Evolutionary conservation across 2,797 vertebrate species (phyloP), one percentile per base, ranked within the genome.

Genomic region (Pteropus rufus): DNA sequence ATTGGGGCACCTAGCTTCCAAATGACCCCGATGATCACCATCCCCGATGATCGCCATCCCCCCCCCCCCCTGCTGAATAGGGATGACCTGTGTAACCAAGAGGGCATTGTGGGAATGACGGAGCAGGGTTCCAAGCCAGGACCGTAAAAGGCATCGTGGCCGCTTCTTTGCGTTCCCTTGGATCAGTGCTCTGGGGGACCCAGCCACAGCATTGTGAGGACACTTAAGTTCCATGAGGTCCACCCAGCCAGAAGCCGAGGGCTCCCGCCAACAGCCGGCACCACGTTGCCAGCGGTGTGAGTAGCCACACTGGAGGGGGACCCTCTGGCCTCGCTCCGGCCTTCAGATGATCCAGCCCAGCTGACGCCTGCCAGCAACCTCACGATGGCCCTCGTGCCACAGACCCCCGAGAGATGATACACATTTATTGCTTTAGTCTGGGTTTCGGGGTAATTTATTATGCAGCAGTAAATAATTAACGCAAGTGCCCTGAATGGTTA

Each of bases 311-410:
- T 39, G 34, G 39, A 82, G 44, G 21, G 14, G 52, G 18, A 3
- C 16, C 29, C 18, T 76, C 70, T 1, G 0, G 8, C 11, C 3
- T 69, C 15, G 0, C 18, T 26, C n/a, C 39, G 49, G 60, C 15
- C 44, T 54, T 23, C 5, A 21, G 44, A 29, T 18, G 36, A 56
- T 2, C 26, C n/a, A 39, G 21, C 60, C 12, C 70, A 15, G 56
- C 70, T 72, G 60, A 65, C 19, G 34, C 16, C 88, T 44, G 23
- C 14, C 49, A 2, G 49, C 36, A 29, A 10, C n/a, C 41, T 60
- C 14, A 0, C 3, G 39, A 75, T 0, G 23, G 15, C 4, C 3
- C 54, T 64, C 10, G 0, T 5, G 54, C 1, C 12, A 9, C 36
- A 41, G 7, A 7, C 5, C 49, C 24, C 58, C n/a, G 3, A 8